phyloP scores from a whole-genome alignment of 2,888 invertebrate genomes.

The Cyclophora albipunctata region DNA sequence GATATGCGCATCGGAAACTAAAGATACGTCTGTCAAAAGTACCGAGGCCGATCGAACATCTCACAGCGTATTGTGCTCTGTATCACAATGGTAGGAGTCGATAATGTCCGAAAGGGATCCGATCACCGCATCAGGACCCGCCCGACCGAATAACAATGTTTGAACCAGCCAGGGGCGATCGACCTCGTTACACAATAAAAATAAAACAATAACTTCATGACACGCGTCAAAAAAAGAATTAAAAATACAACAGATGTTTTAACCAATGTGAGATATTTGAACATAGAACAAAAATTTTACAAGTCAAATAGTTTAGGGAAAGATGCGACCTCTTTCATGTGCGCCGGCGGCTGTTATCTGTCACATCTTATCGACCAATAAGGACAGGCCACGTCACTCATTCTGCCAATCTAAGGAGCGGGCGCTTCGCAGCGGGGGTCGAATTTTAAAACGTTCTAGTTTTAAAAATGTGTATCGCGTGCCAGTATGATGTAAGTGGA shows the following conservation, averaged over 20 bases:
- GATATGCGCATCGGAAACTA: slow-evolving; percentile 27
- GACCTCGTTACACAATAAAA: slow-evolving; percentile 51
- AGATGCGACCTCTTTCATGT: slow-evolving; percentile 66
- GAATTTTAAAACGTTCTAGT: slow-evolving; percentile 56
- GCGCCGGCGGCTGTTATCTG: slow-evolving; percentile 62
- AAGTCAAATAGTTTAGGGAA: slow-evolving; percentile 54
- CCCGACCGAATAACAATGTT: slow-evolving; percentile 39
- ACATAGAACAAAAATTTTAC: slow-evolving; percentile 51
- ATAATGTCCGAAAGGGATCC: slow-evolving; percentile 38
- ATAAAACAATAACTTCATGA: slow-evolving; percentile 46
- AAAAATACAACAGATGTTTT: slow-evolving; percentile 68
- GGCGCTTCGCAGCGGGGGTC: slow-evolving; percentile 63
- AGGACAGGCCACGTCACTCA: slow-evolving; percentile 73
- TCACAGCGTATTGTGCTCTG: slow-evolving; percentile 25
- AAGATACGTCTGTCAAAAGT: slow-evolving; percentile 21
- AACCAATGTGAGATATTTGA: slow-evolving; percentile 58
- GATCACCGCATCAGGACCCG: slow-evolving; percentile 29
- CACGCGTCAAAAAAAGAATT: slow-evolving; percentile 40
- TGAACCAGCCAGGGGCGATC: slow-evolving; percentile 45
- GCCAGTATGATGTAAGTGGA: slow-evolving; percentile 53
- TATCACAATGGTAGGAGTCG: slow-evolving; percentile 35
- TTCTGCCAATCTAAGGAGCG: slow-evolving; percentile 64
- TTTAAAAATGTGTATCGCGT: slow-evolving; percentile 57
- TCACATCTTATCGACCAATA: slow-evolving; percentile 73
- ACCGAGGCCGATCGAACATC: slow-evolving; percentile 28